Base-by-base conservation (phyloP, 2,888 invertebrate species). In the Scaptomyza polygonia region DNA sequence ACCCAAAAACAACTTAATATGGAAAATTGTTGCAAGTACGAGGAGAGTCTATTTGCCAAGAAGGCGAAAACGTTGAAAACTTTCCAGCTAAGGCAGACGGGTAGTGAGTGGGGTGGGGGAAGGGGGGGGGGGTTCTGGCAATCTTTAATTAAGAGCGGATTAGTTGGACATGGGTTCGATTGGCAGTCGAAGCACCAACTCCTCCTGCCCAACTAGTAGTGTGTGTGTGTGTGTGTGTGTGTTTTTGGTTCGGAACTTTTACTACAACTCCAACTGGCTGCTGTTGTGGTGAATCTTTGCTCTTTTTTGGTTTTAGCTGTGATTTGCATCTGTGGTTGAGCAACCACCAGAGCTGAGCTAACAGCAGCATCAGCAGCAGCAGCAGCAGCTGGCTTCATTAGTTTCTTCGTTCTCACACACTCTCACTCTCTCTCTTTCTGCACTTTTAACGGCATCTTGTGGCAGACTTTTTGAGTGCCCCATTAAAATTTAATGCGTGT, bases 141-240 rank as follows among this genome's bases (percentile, higher is more conserved):
- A 88, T 87, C 91, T 91, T 91, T 91, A 91, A 91, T 91, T 91
- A 91, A 91, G 91, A 89, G 80, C 87, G 88, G 91, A 90, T 91
- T 88, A 89, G 86, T 89, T 88, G 89, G 88, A 89, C 89, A 89
- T 79, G 89, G 86, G 86, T 86, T 87, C 85, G 87, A 88, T 85
- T 78, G 67, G 77, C 72, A 21, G 32, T 64, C 40, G 42, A 54
- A 54, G 9, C 43, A n/a, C 43, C 9, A 5, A 5, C 11, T 14
- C 25, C 25, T 5, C 2, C 12, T n/a, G n/a, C n/a, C n/a, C n/a
- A n/a, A n/a, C n/a, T n/a, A n/a, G n/a, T n/a, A n/a, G 42, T 11
- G 9, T 7, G 18, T 18, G 42, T 14, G 30, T 36, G 42, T 11
- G 9, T 7, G 42, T 11, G 9, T 7, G 18, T 18, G 42, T 14